A percentile compares a stretch with the other conserved stretches of the same genome.
Conservation (phyloP, 2,797 vertebrate genomes). For the Gorsachius magnificus region DNA sequence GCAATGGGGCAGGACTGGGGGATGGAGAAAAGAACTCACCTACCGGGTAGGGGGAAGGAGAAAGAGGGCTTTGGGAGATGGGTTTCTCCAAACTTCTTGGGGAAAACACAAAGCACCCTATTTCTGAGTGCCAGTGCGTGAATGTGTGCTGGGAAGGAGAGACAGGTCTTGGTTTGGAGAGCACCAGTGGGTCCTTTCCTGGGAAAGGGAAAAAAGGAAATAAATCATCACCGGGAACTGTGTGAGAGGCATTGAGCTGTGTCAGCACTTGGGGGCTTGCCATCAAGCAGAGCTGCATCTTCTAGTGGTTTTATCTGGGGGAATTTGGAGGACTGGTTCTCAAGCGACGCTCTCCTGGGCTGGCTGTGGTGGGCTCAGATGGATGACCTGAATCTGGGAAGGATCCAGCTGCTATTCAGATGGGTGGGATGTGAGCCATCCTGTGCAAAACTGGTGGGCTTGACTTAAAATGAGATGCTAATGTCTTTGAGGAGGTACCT, state of each 20-base stretch:
- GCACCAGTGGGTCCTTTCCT: fast-evolving
- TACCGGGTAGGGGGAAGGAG: background rate
- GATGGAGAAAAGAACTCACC: background rate
- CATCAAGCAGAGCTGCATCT: background rate
- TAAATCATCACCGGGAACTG: background rate
- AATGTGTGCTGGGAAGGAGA: background rate
- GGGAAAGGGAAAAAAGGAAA: background rate
- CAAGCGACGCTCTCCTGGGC: background rate
- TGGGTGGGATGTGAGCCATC: background rate
- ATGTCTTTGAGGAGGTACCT: background rate
- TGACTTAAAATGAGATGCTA: background rate
- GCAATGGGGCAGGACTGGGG: background rate
- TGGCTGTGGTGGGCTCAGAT: background rate
- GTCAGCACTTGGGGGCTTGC: background rate
- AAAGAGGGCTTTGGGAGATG: background rate
- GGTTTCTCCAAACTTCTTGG: background rate
- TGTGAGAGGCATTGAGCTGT: background rate
- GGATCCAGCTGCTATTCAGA: background rate
- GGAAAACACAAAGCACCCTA: background rate
- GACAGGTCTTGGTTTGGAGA: background rate
- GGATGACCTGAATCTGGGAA: background rate
- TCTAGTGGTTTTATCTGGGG: background rate
- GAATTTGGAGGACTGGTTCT: background rate
- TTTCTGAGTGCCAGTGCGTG: background rate
- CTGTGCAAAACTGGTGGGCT: background rate